Evolutionary conservation across 2,888 invertebrate genomes (phyloP).

Genomic region (Eilema sororculum): DNA sequence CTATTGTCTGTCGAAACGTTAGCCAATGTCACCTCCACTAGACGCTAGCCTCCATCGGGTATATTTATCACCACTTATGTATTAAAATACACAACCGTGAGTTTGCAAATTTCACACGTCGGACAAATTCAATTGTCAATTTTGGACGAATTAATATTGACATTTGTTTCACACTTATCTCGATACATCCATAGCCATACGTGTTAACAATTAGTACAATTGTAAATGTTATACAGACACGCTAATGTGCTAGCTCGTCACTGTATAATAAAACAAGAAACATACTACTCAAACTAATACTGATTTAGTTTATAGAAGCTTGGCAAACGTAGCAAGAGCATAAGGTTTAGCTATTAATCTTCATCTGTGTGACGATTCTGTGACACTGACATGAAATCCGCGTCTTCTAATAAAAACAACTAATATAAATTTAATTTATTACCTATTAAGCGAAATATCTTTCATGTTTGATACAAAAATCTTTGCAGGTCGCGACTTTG

Average conservation of each 20-base stretch:
- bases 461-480: slow-evolving; percentile 48
- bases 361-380: slow-evolving; percentile 14
- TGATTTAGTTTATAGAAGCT: slow-evolving; percentile 27
- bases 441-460: slow-evolving; percentile 38
- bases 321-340: slow-evolving; percentile 32
- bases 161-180: slow-evolving; percentile 37
- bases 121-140: slow-evolving; percentile 24
- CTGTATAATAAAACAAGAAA: slow-evolving; percentile 27
- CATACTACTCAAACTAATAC: slow-evolving; percentile 10
- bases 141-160: slow-evolving; percentile 40
- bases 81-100: slow-evolving; percentile 10
- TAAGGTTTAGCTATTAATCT: slow-evolving; percentile 29
- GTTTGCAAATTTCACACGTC: slow-evolving; percentile 28
- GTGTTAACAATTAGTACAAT: slow-evolving; percentile 13
- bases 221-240: slow-evolving; percentile 18
- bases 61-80: slow-evolving; percentile 18
- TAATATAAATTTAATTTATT: slow-evolving; percentile 24
- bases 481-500: slow-evolving; percentile 64
- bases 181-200: slow-evolving; percentile 18
- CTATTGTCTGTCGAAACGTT: slow-evolving; percentile 33
- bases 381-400: slow-evolving; percentile 11
- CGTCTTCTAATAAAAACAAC: slow-evolving; percentile 23
- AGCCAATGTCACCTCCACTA: slow-evolving; percentile 35
- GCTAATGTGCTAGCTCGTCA: slow-evolving; percentile 36
- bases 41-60: slow-evolving; percentile 17